Evolutionary conservation across 2,888 invertebrate genomes (phyloP), one percentile per base, ranked within the genome.

Genomic region (Drosophila niveifrons): DNA sequence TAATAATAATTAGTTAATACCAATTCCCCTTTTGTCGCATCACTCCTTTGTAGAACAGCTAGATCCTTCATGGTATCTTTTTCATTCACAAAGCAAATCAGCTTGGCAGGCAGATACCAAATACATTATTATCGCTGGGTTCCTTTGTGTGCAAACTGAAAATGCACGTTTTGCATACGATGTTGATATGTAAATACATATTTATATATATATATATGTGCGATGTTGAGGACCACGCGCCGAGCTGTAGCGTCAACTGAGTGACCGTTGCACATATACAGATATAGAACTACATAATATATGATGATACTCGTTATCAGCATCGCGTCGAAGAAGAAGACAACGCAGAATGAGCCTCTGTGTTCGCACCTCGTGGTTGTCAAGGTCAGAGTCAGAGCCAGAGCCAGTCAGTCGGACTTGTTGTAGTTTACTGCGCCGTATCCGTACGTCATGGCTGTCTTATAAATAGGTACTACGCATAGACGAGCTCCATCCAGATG

Each of bases 371-470:
- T 46, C 31, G 44, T 43, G 18, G 9, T 9, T 29, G 18, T 10
- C 55, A 72, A 55, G 58, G 58, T 43, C 13, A 72, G 29, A 43
- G 44, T 4, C 39, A 41, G 29, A n/a, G n/a, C n/a, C n/a, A 8
- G 3, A 29, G 18, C 1, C 51, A 72, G 53, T 46, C n/a, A 65
- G 29, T n/a, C 8, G 23, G 43, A 3, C 34, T 31, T 44, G 15
- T 31, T 44, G 15, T 31, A 47, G 51, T 47, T 56, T 55, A 66
- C 44, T 57, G 65, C 29, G 51, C 61, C 17, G 34, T 36, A 36
- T 23, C 36, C 36, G 36, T 66, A 47, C 72, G 74, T 62, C 67
- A 73, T 31, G 28, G 11, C 4, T n/a, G 50, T 43, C 31, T 29
- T 51, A 51, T 15, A 44, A 44, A 61, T 43, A 47, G 52, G 23